phyloP scores from a whole-genome alignment of 23 tunicate genomes.

The Corella eumyota region DNA sequence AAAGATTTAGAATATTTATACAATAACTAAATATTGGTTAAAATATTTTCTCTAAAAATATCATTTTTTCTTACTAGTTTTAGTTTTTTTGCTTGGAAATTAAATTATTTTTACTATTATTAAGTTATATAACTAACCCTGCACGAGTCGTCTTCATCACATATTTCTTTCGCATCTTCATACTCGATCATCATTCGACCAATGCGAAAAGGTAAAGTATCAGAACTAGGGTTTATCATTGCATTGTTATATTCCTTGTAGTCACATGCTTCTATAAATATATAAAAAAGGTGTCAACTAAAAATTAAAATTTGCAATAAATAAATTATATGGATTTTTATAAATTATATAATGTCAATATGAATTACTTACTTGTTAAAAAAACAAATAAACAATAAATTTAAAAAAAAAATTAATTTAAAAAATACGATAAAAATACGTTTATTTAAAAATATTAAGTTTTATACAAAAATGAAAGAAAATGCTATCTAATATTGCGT shows the following conservation, averaged over 20 bases:
- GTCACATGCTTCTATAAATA: neutral
- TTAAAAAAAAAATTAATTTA: no score
- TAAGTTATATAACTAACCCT: neutral
- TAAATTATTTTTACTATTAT: neutral
- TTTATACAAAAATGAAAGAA: no score
- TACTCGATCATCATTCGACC: neutral
- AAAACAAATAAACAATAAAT: neutral
- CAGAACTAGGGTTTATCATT: conserved; percentile 5
- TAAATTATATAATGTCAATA: neutral
- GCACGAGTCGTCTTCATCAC: conserved; percentile 1
- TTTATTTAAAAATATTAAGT: no score
- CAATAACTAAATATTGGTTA: no score
- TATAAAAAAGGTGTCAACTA: no score
- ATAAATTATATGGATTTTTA: no score
- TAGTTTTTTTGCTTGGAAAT: neutral
- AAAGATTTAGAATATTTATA: no score
- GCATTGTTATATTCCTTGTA: neutral
- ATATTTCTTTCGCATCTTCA: neutral
- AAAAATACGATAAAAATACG: no score
- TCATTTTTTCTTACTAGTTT: no score
- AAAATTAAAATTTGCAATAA: no score
- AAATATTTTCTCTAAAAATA: no score
- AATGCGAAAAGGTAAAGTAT: conserved; percentile 1
- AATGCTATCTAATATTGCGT: no score
- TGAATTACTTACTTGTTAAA: neutral